Evolutionary conservation across 2,113 vertebrate genomes (phyloP).

Genomic region (Willisornis vidua): DNA sequence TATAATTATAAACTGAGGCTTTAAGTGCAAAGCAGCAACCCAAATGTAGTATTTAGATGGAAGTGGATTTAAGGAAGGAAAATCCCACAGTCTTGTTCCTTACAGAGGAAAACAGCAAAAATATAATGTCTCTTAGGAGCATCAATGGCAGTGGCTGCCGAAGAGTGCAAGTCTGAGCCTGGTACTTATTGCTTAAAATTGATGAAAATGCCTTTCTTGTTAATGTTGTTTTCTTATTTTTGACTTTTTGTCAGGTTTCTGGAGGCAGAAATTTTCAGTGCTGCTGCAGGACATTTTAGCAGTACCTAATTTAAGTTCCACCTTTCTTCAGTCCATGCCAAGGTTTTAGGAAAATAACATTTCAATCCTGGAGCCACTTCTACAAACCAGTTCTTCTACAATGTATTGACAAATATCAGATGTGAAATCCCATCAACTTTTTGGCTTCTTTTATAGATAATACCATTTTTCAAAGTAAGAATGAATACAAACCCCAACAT

Average conservation of each 20-base stretch:
- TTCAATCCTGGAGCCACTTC: neutral
- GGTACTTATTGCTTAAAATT: neutral
- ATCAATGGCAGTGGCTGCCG: neutral
- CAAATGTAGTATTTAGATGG: neutral
- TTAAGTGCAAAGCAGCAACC: neutral
- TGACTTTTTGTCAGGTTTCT: neutral
- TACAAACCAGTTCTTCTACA: neutral
- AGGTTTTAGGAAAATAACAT: neutral
- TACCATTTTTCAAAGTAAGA: neutral
- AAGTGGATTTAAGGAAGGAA: neutral
- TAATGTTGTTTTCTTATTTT: neutral
- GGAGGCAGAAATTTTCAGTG: neutral
- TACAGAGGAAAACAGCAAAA: neutral
- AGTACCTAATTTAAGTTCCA: neutral
- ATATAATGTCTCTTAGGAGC: neutral
- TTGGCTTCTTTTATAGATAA: neutral
- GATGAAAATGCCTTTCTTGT: neutral
- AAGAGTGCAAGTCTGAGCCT: neutral
- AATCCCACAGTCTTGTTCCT: neutral
- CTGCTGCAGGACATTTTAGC: neutral
- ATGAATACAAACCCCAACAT: neutral
- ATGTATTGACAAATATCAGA: neutral
- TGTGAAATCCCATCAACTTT: neutral
- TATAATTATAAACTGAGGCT: neutral
- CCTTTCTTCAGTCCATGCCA: neutral